Percentiles rank a stretch among this genome's conserved stretches.
Evolutionary conservation across 2,888 invertebrate species (phyloP).

Genomic region (Thecocarcelia acutangulata): DNA sequence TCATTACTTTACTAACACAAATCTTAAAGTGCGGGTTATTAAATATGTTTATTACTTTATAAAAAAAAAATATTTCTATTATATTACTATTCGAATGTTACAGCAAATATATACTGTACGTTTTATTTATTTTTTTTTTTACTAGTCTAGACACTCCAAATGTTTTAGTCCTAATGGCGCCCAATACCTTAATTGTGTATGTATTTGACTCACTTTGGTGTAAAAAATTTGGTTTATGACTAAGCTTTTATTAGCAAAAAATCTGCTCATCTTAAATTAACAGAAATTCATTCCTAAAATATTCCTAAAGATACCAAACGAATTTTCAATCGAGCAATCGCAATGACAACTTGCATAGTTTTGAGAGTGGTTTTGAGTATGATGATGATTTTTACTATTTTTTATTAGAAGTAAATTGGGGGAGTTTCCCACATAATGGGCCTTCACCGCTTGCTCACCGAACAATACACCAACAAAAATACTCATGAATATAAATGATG

Average conservation of each 20-base stretch:
- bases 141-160: constrained; percentile 44
- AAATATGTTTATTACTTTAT: no score
- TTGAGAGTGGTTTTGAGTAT: constrained; percentile 11
- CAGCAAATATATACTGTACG: no score
- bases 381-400: constrained; percentile 9
- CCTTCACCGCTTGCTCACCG: constrained; percentile 1
- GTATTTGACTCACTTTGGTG: neutral
- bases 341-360: neutral
- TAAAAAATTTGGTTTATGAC: neutral
- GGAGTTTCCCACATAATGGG: constrained; percentile 23
- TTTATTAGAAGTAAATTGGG: neutral
- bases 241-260: constrained; percentile 37
- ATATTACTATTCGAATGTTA: no score
- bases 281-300: neutral
- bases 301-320: constrained; percentile 14
- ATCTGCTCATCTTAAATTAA: neutral
- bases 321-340: constrained; percentile 1
- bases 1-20: no score
- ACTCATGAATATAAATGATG: neutral
- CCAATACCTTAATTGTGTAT: constrained; percentile 8
- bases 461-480: neutral
- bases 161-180: constrained; percentile 39
- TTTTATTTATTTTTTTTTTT: neutral
- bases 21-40: no score
- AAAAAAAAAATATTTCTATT: no score